A percentile compares a stretch with the other conserved stretches of the same genome.
Conservation (phyloP, 2,797 vertebrate species). For the Hemibagrus guttatus region DNA sequence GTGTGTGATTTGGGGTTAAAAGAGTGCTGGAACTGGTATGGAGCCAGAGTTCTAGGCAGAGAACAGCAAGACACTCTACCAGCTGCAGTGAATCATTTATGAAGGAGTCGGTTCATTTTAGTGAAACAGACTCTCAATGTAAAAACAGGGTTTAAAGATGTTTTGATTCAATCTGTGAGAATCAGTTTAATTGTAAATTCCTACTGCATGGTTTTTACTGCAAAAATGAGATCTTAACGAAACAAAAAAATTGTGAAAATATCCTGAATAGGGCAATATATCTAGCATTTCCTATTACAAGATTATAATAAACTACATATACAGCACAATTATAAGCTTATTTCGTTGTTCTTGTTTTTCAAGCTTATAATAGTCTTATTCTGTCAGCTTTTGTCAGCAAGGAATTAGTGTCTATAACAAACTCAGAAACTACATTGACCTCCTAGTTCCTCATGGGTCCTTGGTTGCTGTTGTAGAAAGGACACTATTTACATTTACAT, state of each 20-base stretch:
- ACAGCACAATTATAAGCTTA: neutral
- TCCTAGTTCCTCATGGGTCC: no score
- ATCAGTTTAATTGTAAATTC: neutral
- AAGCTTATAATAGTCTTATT: neutral
- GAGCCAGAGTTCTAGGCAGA: conserved; percentile 27
- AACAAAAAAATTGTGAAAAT: no score
- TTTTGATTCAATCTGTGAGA: neutral
- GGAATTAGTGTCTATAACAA: no score
- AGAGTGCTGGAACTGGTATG: conserved; percentile 10
- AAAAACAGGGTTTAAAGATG: neutral
- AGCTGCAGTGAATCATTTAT: neutral
- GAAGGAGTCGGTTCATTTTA: neutral
- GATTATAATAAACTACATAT: neutral
- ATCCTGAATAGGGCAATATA: neutral
- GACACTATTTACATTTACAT: no score
- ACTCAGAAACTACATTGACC: no score
- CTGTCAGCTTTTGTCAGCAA: no score
- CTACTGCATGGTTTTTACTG: no score
- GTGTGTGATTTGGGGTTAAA: neutral
- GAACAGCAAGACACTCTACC: neutral
- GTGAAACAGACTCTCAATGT: neutral
- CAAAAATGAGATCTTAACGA: neutral
- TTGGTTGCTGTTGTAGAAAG: no score
- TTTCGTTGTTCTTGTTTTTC: neutral
- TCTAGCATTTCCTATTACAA: neutral